Evolutionary conservation across 2,113 vertebrate genomes (phyloP), one percentile per base, ranked within the genome.

Genomic region (Channa argus): DNA sequence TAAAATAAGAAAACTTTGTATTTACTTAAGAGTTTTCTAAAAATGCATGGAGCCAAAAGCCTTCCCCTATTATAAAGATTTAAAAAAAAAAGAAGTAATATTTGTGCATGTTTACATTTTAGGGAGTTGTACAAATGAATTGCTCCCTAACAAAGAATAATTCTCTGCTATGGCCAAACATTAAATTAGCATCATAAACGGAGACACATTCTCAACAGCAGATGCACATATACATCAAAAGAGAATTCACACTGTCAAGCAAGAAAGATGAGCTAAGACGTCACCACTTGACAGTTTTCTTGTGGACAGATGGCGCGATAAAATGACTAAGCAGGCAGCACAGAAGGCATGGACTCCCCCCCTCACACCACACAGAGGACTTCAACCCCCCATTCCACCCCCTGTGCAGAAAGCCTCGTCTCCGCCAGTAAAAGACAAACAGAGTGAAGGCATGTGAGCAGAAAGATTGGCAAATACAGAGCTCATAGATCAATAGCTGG

Each of bases 281-380:
- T 88, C 81, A 79, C 80, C 83, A 85, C 86, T 91, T 79, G 88
- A 91, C 62, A 53, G 87, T 87, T 93, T 87, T 80, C 88, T 80
- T 67, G 68, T 73, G 77, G 91, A 90, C 92, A 93, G 90, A 92
- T 93, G 92, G 92, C 79, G 72, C 85, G 84, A 85, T 90, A 88
- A 92, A 93, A 90, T 91, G 84, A 91, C 90, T 75, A 82, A 82
- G 91, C 87, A 86, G 85, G 79, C 86, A 67, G 81, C 80, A 89
- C 91, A 90, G 86, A 91, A 82, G 88, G 87, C 82, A 83, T 2
- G 24, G 41, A 65, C 71, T 1, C 68, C 65, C 69, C 75, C 51
- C 38, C 54, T 39, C n/a, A 74, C 60, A 79, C 75, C 77, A 79
- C 0, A 3, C 76, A 77, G 59, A 77, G 78, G 77, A 85, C 84